Percentiles rank a stretch among this genome's conserved stretches.
phyloP scores from a whole-genome alignment of 2,888 invertebrate species.

The Agriopis marginaria region DNA sequence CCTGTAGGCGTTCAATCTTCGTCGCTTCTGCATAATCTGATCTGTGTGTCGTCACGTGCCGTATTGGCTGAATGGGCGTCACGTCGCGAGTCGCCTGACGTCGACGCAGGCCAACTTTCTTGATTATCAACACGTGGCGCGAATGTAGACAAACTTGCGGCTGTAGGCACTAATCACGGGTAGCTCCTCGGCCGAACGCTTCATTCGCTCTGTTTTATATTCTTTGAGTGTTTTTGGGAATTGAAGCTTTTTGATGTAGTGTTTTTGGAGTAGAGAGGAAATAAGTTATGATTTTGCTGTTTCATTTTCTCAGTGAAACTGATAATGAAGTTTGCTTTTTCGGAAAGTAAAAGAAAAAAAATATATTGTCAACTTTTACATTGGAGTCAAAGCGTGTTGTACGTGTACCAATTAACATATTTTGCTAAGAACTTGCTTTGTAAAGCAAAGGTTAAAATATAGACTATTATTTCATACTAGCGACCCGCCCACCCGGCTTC shows the following conservation, averaged over 20 bases:
- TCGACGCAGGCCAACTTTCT: constrained; percentile 73
- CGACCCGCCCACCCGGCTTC: too few species aligned
- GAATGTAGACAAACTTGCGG: constrained; percentile 64
- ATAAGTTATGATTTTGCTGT: constrained; percentile 4
- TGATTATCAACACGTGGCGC: constrained; percentile 79
- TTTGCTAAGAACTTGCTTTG: too few species aligned
- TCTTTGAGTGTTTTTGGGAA: constrained; percentile 36
- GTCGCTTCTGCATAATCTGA: constrained; percentile 48
- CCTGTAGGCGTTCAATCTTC: constrained; percentile 27
- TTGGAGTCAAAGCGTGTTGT: too few species aligned
- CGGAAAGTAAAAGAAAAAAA: not conserved
- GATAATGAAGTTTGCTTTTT: not conserved
- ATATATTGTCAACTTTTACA: not conserved
- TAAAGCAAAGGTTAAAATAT: too few species aligned
- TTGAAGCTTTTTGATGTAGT: constrained; percentile 11
- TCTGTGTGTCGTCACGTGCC: constrained; percentile 63
- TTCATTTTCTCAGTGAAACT: not conserved
- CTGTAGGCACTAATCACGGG: constrained; percentile 57
- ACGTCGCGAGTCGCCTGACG: constrained; percentile 73
- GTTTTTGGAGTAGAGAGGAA: not conserved
- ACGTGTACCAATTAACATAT: too few species aligned
- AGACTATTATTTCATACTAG: too few species aligned
- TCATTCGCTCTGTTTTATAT: constrained; percentile 31
- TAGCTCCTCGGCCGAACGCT: constrained; percentile 43
- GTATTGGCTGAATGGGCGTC: constrained; percentile 73